These are phyloP conservation scores for Ageneiosus marmoratus DNA, from an alignment of 2,113 vertebrate genomes.

Conservation along the genomic window DNA sequence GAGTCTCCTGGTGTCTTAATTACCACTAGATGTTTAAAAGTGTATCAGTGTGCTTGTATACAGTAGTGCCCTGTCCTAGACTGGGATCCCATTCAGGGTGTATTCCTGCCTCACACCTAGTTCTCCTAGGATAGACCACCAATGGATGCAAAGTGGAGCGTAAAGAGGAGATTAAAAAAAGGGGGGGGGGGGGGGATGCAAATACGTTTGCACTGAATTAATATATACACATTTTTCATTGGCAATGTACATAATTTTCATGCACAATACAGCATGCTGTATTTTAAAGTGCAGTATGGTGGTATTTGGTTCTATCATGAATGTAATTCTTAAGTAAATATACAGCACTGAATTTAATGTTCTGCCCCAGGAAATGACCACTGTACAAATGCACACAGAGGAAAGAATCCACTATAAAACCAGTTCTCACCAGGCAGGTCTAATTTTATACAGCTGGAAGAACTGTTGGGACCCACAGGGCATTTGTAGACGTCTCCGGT, in stretches of 20 bases:
- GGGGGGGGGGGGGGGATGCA: too few relatives aligned
- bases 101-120: too few relatives aligned
- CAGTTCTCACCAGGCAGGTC: slow-evolving; percentile 82
- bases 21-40: background rate
- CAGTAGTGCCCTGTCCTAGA: too few relatives aligned
- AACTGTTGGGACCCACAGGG: slow-evolving; percentile 72
- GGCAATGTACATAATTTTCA: background rate
- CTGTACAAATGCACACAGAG: slow-evolving; percentile 17
- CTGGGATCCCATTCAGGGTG: too few relatives aligned
- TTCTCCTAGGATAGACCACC: too few relatives aligned
- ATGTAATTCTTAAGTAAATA: background rate
- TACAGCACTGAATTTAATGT: background rate
- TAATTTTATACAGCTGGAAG: slow-evolving; percentile 80
- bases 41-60: background rate
- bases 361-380: background rate
- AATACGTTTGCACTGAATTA: background rate
- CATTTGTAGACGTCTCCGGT: slow-evolving; percentile 98
- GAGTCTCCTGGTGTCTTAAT: background rate
- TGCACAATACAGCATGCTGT: background rate
- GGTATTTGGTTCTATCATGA: background rate
- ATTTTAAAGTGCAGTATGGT: background rate
- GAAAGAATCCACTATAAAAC: slow-evolving; percentile 11
- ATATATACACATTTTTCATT: background rate
- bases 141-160: too few relatives aligned
- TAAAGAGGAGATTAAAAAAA: too few relatives aligned